These are phyloP conservation scores for Pararge aegeria DNA, from an alignment of 1,140 invertebrate genomes.

Conservation along the genomic window DNA sequence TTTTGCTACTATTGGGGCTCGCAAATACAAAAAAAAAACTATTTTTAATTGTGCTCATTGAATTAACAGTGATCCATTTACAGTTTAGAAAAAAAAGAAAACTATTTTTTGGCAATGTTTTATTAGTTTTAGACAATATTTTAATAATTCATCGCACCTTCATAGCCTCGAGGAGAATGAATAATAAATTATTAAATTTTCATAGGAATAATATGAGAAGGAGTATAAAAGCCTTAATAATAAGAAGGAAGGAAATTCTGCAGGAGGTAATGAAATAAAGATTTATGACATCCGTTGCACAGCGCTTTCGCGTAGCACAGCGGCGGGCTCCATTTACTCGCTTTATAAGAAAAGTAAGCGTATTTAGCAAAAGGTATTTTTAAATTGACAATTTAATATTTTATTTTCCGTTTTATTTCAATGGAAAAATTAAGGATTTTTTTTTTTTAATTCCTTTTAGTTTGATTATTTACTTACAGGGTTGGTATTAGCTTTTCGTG, in stretches of 20 bases:
- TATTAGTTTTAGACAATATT: too few relatives aligned
- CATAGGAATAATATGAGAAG: constrained; percentile 24
- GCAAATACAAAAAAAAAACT: too few relatives aligned
- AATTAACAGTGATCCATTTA: too few relatives aligned
- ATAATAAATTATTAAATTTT: constrained; percentile 22
- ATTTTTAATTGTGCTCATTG: too few relatives aligned
- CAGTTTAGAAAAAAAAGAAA: too few relatives aligned
- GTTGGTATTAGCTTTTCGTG: too few relatives aligned
- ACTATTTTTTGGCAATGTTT: too few relatives aligned
- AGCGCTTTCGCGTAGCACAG: constrained; percentile 21
- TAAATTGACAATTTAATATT: constrained; percentile 4
- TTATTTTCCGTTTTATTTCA: not conserved
- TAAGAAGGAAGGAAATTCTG: constrained; percentile 35
- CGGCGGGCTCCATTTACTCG: constrained; percentile 6
- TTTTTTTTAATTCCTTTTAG: too few relatives aligned
- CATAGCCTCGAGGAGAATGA: not conserved
- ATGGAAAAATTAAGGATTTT: not conserved
- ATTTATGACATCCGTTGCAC: constrained; percentile 37
- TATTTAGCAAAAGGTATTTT: not conserved
- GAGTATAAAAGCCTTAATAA: constrained; percentile 29
- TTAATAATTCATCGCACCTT: not conserved
- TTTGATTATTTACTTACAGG: too few relatives aligned
- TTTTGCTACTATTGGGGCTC: too few relatives aligned
- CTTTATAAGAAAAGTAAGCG: constrained; percentile 4
- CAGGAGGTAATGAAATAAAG: constrained; percentile 36